Evolutionary conservation across 2,888 invertebrate genomes (phyloP), one percentile per base, ranked within the genome.

Genomic region (Sarcophaga rosellei): DNA sequence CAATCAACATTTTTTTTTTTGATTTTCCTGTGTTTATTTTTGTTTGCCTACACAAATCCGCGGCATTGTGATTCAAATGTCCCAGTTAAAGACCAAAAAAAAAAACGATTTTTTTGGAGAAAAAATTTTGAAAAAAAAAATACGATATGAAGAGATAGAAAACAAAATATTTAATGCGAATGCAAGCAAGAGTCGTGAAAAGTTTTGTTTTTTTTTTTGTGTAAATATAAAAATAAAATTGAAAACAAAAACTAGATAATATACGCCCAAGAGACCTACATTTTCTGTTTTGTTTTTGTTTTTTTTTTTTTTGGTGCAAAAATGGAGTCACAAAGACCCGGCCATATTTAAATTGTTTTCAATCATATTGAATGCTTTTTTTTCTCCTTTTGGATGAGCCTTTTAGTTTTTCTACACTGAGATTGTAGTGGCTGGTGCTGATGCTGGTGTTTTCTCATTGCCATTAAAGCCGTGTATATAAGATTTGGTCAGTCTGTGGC

Each of bases 231-330:
- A 76, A 65, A 65, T 11, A 68, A 68, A n/a, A 44, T n/a, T 3
- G 65, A 57, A 59, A 57, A 44, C 15, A 44, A 12, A 70, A 35
- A 53, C 25, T 17, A 62, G 53, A 53, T 76, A 78, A 84, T 74
- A 81, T 59, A 81, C 84, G 84, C 84, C 84, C 86, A 86, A 86
- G 84, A 86, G 86, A 86, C 86, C 86, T 84, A 86, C 78, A 86
- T 86, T 81, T 66, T 61, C n/a, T 45, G 3, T n/a, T 45, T 23
- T 6, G 10, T 35, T 12, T 23, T n/a, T 11, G n/a, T 35, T 8
- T 86, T 81, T 62, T 53, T 44, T 20, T 35, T 44, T 45, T 23
- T n/a, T n/a, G 1, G 21, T 23, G 4, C 11, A 35, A 74, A 76
- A 83, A 12, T 76, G 76, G 62, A 70, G 12, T 17, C 1, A 35